Base-by-base conservation (phyloP, 2,888 invertebrate genomes). In the Sycophila texana region DNA sequence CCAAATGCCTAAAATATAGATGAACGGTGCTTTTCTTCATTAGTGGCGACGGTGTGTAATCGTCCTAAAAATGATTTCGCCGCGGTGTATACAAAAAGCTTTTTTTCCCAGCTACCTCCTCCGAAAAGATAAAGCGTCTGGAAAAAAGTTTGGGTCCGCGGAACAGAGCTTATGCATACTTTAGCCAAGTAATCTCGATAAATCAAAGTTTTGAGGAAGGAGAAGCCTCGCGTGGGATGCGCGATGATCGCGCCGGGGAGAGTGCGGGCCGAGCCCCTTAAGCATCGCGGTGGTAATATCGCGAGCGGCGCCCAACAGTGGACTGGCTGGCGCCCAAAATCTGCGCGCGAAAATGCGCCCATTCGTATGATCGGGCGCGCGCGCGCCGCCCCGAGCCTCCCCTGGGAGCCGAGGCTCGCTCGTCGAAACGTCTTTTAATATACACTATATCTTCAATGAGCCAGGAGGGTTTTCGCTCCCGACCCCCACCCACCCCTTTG, bases 301-400 rank as follows among this genome's bases (percentile, higher is more conserved):
- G 81, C 80, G 79, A 10, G 51, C 51, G 80, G 51, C 51, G 80
- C 84, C 82, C 74, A 84, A 85, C 86, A 87, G 84, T 84, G 85
- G 82, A 83, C 84, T 84, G 81, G 74, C 80, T 82, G 80, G 81
- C 84, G 84, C 73, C 81, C 79, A 87, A 26, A 88, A 89, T 88
- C 87, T 86, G 70, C 30, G 65, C 53, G 83, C 82, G 88, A 86
- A 39, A 90, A 90, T 90, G 89, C 85, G 88, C 86, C 88, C 88
- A 90, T 90, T 90, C 89, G 89, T 90, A 90, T 90, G 90, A 90
- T 90, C 89, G 90, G 89, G 85, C 82, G 84, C 85, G 85, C 85
- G 85, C 85, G 60, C 67, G n/a, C 5, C 47, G 20, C 57, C 57
- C 63, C 7, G 12, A 5, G 14, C 49, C 57, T 51, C 74, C 65